A percentile compares a stretch with the other conserved stretches of the same genome.
These are phyloP conservation scores for Phengaris arion DNA, from an alignment of 2,888 invertebrate species.

Conservation along the genomic window DNA sequence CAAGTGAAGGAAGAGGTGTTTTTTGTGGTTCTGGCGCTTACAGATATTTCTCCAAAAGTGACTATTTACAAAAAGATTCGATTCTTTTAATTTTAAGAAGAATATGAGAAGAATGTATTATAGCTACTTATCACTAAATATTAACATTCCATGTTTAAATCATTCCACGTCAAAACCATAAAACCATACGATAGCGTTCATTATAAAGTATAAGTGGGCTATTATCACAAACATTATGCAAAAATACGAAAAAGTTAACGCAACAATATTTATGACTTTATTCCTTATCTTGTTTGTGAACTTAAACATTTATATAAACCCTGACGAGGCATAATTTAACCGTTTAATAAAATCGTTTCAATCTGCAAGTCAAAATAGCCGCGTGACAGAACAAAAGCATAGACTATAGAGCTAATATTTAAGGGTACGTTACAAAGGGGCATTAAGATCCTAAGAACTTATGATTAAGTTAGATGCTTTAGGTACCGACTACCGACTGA, in stretches of 20 bases:
- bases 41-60: too few species aligned
- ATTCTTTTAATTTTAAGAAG: not conserved
- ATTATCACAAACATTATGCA: slow-evolving; percentile 23
- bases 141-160: slow-evolving; percentile 10
- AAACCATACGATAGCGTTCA: slow-evolving; percentile 9
- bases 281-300: slow-evolving; percentile 25
- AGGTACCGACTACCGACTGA: too few species aligned
- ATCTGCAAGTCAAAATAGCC: slow-evolving; percentile 33
- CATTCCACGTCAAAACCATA: slow-evolving; percentile 18
- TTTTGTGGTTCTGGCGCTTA: too few species aligned
- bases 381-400: slow-evolving; percentile 33
- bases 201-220: slow-evolving; percentile 2
- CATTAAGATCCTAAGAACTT: slow-evolving; percentile 33
- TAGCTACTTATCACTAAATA: not conserved
- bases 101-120: not conserved
- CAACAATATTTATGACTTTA: slow-evolving; percentile 14
- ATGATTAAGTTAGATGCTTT: too few species aligned
- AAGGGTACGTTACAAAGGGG: slow-evolving; percentile 38
- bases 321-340: slow-evolving; percentile 19
- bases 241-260: slow-evolving; percentile 19
- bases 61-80: too few species aligned
- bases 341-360: slow-evolving; percentile 31
- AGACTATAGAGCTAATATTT: slow-evolving; percentile 37
- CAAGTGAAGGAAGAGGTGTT: too few species aligned
- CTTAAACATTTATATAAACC: slow-evolving; percentile 19